Conservation (phyloP, 2,888 invertebrate genomes). For the Drosophila falleni region DNA sequence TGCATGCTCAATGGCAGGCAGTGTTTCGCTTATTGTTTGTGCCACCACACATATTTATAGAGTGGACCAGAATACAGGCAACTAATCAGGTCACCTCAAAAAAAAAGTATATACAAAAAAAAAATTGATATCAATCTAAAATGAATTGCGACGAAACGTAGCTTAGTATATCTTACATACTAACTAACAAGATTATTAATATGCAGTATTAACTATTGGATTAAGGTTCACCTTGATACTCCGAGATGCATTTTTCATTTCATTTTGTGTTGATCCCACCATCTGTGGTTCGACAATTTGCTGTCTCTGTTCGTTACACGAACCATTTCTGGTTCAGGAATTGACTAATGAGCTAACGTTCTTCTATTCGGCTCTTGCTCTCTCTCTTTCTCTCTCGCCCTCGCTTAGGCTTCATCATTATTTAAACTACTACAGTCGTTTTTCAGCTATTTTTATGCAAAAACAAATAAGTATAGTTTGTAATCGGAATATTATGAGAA, state of each 20-base stretch:
- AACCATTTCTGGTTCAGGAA: conserved; percentile 70
- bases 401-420: conserved; percentile 18
- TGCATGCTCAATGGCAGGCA: conserved; percentile 40
- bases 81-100: conserved; percentile 72
- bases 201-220: neutral
- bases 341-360: conserved; percentile 70
- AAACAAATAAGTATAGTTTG: conserved; percentile 75
- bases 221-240: conserved; percentile 47
- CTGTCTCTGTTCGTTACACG: conserved; percentile 73
- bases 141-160: neutral
- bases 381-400: neutral
- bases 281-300: conserved; percentile 74
- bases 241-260: conserved; percentile 64
- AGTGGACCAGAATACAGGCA: conserved; percentile 60
- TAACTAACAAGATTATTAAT: conserved; percentile 5
- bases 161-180: conserved; percentile 1
- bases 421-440: conserved; percentile 23
- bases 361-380: conserved; percentile 14
- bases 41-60: conserved; percentile 72
- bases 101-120: neutral
- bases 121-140: neutral
- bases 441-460: conserved; percentile 74
- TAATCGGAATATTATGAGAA: conserved; percentile 74
- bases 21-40: conserved; percentile 63
- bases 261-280: conserved; percentile 70